These are phyloP conservation scores for Serripes groenlandicus DNA, from an alignment of 2,888 invertebrate species.

Conservation along the genomic window DNA sequence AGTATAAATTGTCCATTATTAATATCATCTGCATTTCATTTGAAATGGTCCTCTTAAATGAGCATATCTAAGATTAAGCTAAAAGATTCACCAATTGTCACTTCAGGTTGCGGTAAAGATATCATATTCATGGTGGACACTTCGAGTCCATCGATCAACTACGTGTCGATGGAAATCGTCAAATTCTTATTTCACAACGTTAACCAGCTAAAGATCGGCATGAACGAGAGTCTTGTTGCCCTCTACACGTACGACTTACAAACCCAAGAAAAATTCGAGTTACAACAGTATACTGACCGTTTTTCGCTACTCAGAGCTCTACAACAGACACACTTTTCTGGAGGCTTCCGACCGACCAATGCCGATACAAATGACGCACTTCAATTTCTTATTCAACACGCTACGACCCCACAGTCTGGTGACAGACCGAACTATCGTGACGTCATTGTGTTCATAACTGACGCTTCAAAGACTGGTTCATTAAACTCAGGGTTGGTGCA, in stretches of 20 bases:
- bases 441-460: conserved; percentile 49
- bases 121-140: conserved; percentile 56
- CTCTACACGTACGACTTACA: conserved; percentile 27
- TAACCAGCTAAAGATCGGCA: conserved; percentile 35
- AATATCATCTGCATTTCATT: too few relatives aligned
- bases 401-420: conserved; percentile 26
- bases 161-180: conserved; percentile 10
- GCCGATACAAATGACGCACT: conserved; percentile 35
- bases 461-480: background rate
- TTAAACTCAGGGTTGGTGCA: background rate
- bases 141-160: background rate
- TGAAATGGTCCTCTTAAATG: too few relatives aligned
- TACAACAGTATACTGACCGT: conserved; percentile 27
- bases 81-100: too few relatives aligned
- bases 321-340: conserved; percentile 7
- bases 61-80: too few relatives aligned
- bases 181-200: conserved; percentile 21
- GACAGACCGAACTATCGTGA: conserved; percentile 44
- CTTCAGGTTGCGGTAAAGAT: conserved; percentile 41
- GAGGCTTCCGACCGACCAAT: background rate
- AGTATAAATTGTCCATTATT: too few relatives aligned
- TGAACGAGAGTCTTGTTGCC: conserved; percentile 32
- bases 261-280: conserved; percentile 22
- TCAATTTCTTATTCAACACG: conserved; percentile 30
- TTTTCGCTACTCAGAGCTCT: conserved; percentile 24